Conservation (phyloP, 2,888 invertebrate genomes). For the Scaptomyza parva region DNA sequence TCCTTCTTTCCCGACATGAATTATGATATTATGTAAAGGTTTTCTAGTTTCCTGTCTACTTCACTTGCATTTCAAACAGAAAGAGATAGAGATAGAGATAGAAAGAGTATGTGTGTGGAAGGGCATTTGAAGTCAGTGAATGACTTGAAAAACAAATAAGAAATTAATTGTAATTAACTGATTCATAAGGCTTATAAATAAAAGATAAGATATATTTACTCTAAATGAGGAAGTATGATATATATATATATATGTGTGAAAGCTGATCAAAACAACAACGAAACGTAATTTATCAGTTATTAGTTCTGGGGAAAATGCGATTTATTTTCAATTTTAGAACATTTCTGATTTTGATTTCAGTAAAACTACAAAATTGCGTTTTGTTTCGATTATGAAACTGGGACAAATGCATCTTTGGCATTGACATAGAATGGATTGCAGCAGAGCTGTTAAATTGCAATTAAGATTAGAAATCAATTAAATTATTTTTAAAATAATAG, state of each 20-base stretch:
- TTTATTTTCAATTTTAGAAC: not conserved
- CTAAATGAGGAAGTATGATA: not conserved
- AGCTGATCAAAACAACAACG: not conserved
- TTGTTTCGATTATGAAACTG: not conserved
- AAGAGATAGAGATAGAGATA: not conserved
- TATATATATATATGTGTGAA: not conserved
- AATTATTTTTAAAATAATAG: too few species aligned
- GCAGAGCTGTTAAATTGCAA: too few species aligned
- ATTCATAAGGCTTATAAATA: conserved; percentile 11
- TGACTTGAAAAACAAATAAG: not conserved
- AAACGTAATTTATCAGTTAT: not conserved
- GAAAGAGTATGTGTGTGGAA: not conserved
- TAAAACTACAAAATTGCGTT: not conserved
- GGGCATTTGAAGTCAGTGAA: too few species aligned
- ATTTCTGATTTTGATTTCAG: not conserved
- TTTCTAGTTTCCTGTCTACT: not conserved
- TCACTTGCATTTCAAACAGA: not conserved
- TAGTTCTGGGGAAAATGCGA: not conserved
- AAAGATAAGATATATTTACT: conserved; percentile 2
- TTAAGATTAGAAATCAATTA: too few species aligned
- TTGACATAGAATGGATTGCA: conserved; percentile 3
- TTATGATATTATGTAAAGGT: not conserved
- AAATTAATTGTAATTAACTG: not conserved
- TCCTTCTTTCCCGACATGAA: not conserved
- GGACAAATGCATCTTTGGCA: conserved; percentile 5